Evolutionary conservation across 2,888 invertebrate species (phyloP), one percentile per base, ranked within the genome.

Genomic region (Cistogaster globosa): DNA sequence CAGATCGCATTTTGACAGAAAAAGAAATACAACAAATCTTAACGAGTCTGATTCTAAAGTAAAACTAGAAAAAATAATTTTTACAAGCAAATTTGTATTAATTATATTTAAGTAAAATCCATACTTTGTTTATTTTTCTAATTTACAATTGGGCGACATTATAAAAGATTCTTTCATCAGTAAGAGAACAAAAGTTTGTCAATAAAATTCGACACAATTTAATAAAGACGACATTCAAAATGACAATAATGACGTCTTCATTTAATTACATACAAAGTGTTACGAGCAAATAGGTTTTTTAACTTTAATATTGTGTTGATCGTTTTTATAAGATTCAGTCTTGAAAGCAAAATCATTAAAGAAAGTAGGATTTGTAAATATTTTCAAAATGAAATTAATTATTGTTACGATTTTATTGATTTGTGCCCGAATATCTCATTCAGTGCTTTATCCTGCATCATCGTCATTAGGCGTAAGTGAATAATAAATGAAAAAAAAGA

Each of bases 371-470:
- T 22, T 48, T 11, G 16, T 26, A 7, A 55, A 26, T 14, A 22
- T 2, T 12, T 69, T 6, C 0, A 48, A 71, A 63, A 82, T 83
- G 82, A 60, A 65, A 9, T 22, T 65, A 1, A 58, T 65, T 20
- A 53, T 53, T 32, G n/a, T 65, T 7, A n/a, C 32, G 36, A 36
- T 53, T 18, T 60, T 72, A 36, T 3, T 67, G 0, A 16, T 71
- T 32, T 65, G 53, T n/a, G 9, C 22, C 11, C n/a, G 48, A 60
- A 14, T 32, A 53, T 65, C 65, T 14, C 16, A 14, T 53, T 42
- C 79, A 11, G 60, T 90, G 5, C 22, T 91, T 11, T 90, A 86
- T 74, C 89, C 90, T 9, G 78, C 87, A 0, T 89, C 90, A 0
- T 87, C 87, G 6, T 86, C 87, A 0, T 42, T 90, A 20, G 88